Percentiles rank a stretch among this genome's conserved stretches.
These are phyloP conservation scores for Kradibia gibbosae DNA, from an alignment of 1,140 invertebrate species.

Conservation along the genomic window DNA sequence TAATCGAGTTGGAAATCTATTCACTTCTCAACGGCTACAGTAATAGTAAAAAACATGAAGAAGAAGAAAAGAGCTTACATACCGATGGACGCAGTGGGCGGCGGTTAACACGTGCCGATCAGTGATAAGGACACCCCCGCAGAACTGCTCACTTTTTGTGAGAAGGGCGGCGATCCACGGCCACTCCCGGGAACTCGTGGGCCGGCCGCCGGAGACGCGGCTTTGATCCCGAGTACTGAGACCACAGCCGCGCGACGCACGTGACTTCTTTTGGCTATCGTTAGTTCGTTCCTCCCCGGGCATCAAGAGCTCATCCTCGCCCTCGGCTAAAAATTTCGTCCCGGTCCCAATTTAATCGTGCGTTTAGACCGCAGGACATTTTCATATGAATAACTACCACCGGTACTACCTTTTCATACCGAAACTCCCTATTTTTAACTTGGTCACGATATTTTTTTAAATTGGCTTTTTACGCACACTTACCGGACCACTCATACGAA, in stretches of 20 bases:
- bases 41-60: not conserved
- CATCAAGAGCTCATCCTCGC: slow-evolving; percentile 4
- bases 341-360: not conserved
- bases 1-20: too few relatives aligned
- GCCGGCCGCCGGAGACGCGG: slow-evolving; percentile 77
- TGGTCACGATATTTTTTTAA: too few relatives aligned
- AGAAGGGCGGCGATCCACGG: slow-evolving; percentile 87
- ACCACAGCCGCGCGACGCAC: slow-evolving; percentile 77
- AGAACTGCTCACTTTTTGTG: slow-evolving; percentile 76
- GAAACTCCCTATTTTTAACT: too few relatives aligned
- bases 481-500: too few relatives aligned
- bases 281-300: not conserved
- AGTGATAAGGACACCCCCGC: slow-evolving; percentile 85
- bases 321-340: slow-evolving; percentile 2
- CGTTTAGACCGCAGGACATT: too few relatives aligned
- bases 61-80: not conserved
- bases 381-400: too few relatives aligned
- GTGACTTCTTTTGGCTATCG: slow-evolving; percentile 39
- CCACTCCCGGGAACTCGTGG: slow-evolving; percentile 81
- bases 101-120: slow-evolving; percentile 86
- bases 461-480: too few relatives aligned
- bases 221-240: slow-evolving; percentile 74
- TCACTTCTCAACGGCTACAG: too few relatives aligned
- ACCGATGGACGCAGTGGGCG: slow-evolving; percentile 79
- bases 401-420: too few relatives aligned